Evolutionary conservation across 2,888 invertebrate genomes (phyloP).

Genomic region (Luperina testacea): DNA sequence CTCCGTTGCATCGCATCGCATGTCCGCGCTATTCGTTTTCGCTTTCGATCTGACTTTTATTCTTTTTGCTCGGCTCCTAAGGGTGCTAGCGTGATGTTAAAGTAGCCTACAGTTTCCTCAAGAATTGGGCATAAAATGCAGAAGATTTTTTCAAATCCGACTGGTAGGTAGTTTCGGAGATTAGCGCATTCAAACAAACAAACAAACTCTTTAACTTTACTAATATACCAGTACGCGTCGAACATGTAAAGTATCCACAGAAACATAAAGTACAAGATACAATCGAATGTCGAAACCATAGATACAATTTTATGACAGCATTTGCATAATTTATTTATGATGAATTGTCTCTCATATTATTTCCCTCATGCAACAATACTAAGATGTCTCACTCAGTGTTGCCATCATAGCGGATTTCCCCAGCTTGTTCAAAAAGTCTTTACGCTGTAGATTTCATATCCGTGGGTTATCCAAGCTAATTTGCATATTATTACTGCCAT

Average conservation of each 20-base stretch:
- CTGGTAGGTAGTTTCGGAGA: not conserved
- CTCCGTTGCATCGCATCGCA: too few species aligned
- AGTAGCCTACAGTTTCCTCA: too few species aligned
- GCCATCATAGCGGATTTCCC: slow-evolving; percentile 55
- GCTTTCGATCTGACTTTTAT: not conserved
- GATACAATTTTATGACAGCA: slow-evolving; percentile 45
- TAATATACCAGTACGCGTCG: not conserved
- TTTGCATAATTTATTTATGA: slow-evolving; percentile 33
- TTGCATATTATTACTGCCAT: not conserved
- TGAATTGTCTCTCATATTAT: slow-evolving; percentile 41
- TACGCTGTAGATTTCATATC: slow-evolving; percentile 28
- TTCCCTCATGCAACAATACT: slow-evolving; percentile 29
- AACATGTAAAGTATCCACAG: not conserved
- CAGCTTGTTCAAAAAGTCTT: slow-evolving; percentile 29
- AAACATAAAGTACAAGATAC: not conserved
- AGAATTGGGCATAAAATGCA: not conserved
- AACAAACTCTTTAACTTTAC: not conserved
- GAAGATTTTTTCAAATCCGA: not conserved
- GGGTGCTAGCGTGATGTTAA: too few species aligned
- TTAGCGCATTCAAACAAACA: not conserved
- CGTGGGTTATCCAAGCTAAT: slow-evolving; percentile 30
- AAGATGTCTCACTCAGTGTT: slow-evolving; percentile 16
- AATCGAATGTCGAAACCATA: slow-evolving; percentile 19
- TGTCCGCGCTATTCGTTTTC: too few species aligned
- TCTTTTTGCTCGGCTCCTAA: too few species aligned